Conservation (phyloP, 2,113 vertebrate genomes). For the Cepphus grylle region DNA sequence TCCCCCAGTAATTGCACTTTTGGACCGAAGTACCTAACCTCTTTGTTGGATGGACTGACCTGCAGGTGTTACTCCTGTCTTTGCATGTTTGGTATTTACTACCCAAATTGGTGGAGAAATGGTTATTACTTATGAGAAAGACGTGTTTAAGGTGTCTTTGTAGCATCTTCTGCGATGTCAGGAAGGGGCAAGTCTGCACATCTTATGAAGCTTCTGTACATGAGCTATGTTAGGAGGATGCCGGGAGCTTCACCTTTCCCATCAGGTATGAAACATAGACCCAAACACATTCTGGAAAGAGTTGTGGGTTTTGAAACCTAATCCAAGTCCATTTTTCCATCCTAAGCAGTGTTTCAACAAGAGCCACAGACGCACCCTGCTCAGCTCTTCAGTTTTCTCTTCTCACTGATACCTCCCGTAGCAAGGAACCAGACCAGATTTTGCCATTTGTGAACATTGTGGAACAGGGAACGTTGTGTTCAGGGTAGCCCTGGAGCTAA, state of each 20-base stretch:
- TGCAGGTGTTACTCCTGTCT: not conserved
- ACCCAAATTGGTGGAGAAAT: not conserved
- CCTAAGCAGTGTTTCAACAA: not conserved
- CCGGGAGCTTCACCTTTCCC: not conserved
- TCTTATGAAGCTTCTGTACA: not conserved
- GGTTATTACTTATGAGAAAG: not conserved
- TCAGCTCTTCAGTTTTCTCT: not conserved
- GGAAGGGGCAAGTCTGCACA: not conserved
- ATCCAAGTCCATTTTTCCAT: not conserved
- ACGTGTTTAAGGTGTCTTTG: not conserved
- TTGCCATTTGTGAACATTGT: not conserved
- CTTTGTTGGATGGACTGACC: not conserved
- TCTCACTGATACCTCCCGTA: not conserved
- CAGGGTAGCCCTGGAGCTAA: not conserved
- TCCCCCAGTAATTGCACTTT: rapidly evolving
- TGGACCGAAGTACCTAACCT: not conserved
- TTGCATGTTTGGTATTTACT: not conserved
- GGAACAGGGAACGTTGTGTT: not conserved
- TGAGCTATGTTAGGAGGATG: not conserved
- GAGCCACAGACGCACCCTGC: rapidly evolving
- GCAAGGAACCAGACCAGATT: not conserved
- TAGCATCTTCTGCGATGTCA: not conserved
- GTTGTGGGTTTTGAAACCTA: not conserved
- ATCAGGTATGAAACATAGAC: not conserved
- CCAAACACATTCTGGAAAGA: not conserved